phyloP scores from a whole-genome alignment of 2,797 vertebrate species.

The Coendou prehensilis region DNA sequence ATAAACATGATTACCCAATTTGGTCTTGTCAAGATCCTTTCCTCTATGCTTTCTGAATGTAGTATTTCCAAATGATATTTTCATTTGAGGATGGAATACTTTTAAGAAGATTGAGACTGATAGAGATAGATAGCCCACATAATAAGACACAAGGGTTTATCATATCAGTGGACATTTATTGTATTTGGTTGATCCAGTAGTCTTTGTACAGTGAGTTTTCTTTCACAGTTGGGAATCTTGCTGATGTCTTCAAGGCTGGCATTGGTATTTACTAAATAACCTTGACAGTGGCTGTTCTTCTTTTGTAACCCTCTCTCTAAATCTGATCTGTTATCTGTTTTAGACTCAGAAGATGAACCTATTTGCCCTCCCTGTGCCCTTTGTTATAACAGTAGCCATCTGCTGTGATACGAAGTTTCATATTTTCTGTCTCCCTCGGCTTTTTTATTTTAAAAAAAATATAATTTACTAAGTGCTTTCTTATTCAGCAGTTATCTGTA shows the following conservation, averaged over 20 bases:
- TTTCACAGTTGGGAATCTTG: background rate
- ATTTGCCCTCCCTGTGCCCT: background rate
- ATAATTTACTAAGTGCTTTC: background rate
- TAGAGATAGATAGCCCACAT: background rate
- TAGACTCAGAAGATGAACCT: background rate
- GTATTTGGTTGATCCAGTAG: background rate
- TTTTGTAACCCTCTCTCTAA: background rate
- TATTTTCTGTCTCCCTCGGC: background rate
- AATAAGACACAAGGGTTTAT: background rate
- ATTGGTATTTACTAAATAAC: constrained; percentile 30
- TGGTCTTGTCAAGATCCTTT: constrained; percentile 5
- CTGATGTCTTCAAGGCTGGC: background rate
- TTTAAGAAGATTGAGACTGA: constrained; percentile 14
- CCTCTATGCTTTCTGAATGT: background rate
- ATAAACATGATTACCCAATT: background rate
- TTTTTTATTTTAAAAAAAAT: background rate
- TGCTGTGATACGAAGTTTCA: constrained; percentile 1
- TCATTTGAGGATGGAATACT: background rate
- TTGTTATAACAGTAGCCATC: background rate
- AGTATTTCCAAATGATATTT: constrained; percentile 54
- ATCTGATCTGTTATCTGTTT: background rate
- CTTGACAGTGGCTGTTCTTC: constrained; percentile 40
- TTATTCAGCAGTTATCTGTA: constrained; percentile 32
- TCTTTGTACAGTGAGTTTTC: constrained; percentile 14
- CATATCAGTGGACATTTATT: background rate